These are phyloP conservation scores for Diglossa cyanea DNA, from an alignment of 2,797 vertebrate genomes.

Conservation along the genomic window DNA sequence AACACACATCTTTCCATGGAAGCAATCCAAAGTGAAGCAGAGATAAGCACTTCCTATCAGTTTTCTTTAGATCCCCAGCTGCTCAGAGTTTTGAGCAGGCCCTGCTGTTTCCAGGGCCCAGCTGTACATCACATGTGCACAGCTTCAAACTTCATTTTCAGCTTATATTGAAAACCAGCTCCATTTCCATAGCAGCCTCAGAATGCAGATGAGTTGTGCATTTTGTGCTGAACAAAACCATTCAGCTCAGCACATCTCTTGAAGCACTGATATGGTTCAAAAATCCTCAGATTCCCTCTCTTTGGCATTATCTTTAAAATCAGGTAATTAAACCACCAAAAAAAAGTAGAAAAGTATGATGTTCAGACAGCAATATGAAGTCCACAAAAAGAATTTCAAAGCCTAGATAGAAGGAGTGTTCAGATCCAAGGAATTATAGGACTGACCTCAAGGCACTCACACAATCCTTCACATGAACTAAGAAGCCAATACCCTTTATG, in stretches of 20 bases:
- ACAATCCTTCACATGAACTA: neutral
- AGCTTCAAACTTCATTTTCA: neutral
- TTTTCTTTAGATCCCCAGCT: neutral
- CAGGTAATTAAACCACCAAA: neutral
- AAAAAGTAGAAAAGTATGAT: neutral
- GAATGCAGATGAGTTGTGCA: neutral
- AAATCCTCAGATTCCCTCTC: neutral
- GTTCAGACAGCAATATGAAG: neutral
- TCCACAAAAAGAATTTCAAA: neutral
- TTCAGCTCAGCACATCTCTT: neutral
- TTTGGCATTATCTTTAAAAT: neutral
- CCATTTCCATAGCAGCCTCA: neutral
- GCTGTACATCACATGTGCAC: neutral
- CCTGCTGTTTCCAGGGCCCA: neutral
- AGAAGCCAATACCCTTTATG: rapidly evolving
- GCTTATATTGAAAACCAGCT: neutral
- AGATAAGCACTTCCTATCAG: neutral
- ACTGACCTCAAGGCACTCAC: neutral
- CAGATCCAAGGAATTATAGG: neutral
- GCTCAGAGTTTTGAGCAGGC: neutral
- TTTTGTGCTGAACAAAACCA: neutral
- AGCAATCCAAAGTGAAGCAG: neutral
- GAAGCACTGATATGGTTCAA: neutral
- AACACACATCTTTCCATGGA: neutral
- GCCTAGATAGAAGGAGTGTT: neutral